These are phyloP conservation scores for Drosophila borborema DNA, from an alignment of 2,888 invertebrate species.

Conservation along the genomic window DNA sequence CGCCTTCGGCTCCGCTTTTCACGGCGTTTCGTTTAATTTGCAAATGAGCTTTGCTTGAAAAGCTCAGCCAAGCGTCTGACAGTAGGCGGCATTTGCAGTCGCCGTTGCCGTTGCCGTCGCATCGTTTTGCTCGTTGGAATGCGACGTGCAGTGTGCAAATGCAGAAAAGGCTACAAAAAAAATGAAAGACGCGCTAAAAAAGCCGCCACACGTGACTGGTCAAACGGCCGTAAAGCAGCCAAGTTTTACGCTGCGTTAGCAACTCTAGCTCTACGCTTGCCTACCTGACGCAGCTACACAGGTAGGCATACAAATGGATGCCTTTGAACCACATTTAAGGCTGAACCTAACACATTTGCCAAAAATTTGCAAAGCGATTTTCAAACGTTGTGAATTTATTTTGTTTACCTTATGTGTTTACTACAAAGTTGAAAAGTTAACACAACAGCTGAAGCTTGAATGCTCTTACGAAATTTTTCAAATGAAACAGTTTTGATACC, in stretches of 20 bases:
- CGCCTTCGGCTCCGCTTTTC: conserved; percentile 26
- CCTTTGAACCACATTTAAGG: conserved; percentile 8
- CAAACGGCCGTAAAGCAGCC: conserved; percentile 23
- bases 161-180: neutral
- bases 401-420: neutral
- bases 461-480: neutral
- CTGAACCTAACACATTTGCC: conserved; percentile 17
- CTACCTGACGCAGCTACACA: neutral
- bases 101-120: conserved; percentile 12
- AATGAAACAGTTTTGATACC: neutral
- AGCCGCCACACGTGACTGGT: conserved; percentile 41
- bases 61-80: conserved; percentile 55
- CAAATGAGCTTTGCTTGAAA: conserved; percentile 68
- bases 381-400: conserved; percentile 32
- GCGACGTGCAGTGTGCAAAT: conserved; percentile 31
- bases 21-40: conserved; percentile 70
- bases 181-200: neutral
- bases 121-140: conserved; percentile 37
- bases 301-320: conserved; percentile 6
- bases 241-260: conserved; percentile 14
- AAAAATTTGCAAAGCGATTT: conserved; percentile 24
- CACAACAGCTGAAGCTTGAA: neutral
- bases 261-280: neutral
- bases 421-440: neutral
- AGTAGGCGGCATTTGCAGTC: conserved; percentile 56